A percentile compares a stretch with the other conserved stretches of the same genome.
phyloP scores from a whole-genome alignment of 2,888 invertebrate species.

The Ephialtes manifestator region DNA sequence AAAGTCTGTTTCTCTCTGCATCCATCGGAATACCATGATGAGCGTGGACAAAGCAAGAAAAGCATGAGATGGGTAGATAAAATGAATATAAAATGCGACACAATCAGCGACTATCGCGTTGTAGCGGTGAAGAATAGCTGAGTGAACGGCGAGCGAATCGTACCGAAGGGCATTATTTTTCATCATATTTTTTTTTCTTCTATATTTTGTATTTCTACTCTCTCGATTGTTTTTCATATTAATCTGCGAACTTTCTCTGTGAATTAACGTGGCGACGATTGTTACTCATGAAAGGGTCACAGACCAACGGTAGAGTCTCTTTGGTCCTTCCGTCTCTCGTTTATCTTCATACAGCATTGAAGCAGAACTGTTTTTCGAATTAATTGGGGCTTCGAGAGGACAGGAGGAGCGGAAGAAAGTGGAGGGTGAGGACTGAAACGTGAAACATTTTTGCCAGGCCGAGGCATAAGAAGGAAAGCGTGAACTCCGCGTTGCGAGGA shows the following conservation, averaged over 20 bases:
- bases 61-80: not conserved
- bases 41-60: conserved; percentile 1
- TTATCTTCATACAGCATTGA: conserved; percentile 19
- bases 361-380: conserved; percentile 45
- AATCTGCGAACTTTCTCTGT: not conserved
- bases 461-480: conserved; percentile 28
- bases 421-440: conserved; percentile 2
- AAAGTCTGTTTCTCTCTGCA: not conserved
- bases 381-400: conserved; percentile 32
- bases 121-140: not conserved
- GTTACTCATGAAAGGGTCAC: conserved; percentile 21
- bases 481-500: conserved; percentile 43
- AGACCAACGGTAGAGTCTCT: conserved; percentile 11
- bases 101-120: not conserved
- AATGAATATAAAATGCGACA: conserved; percentile 21
- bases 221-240: conserved; percentile 45
- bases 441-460: conserved; percentile 2
- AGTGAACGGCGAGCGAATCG: not conserved
- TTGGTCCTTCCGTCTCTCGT: conserved; percentile 17
- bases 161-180: not conserved
- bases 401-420: not conserved
- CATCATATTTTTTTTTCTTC: conserved; percentile 11
- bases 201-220: conserved; percentile 23
- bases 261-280: conserved; percentile 22
- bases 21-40: not conserved